Evolutionary conservation across 1,140 invertebrate genomes (phyloP).

Genomic region (Stegodyphus mimosarum): DNA sequence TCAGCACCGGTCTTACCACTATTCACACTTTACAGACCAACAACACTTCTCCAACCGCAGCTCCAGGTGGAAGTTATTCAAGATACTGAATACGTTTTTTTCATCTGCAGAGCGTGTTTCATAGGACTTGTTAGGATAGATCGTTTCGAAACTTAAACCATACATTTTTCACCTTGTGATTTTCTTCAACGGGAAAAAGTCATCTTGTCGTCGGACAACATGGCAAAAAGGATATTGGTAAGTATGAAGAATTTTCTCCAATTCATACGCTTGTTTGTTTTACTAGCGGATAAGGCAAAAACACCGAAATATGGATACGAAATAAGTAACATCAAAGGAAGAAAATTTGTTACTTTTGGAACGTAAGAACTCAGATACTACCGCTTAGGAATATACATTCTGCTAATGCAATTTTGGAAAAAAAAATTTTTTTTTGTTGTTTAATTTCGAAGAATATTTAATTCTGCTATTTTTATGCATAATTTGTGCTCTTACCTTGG

Average conservation of each 20-base stretch:
- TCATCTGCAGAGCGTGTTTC: not conserved
- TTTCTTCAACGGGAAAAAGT: not conserved
- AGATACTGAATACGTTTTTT: not conserved
- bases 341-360: not conserved
- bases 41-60: not conserved
- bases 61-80: not conserved
- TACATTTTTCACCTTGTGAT: not conserved
- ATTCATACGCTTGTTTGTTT: not conserved
- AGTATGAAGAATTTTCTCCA: not conserved
- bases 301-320: not conserved
- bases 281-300: not conserved
- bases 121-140: not conserved
- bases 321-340: not conserved
- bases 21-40: not conserved
- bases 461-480: too few species aligned
- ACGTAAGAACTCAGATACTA: not conserved
- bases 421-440: not conserved
- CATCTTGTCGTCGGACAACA: not conserved
- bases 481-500: too few species aligned
- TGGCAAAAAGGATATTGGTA: constrained; percentile 27
- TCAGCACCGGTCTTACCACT: constrained; percentile 36
- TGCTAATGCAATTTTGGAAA: not conserved
- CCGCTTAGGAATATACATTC: not conserved
- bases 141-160: not conserved
- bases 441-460: too few species aligned